phyloP scores from a whole-genome alignment of 1,140 invertebrate species.

The Hormaphis cornu region DNA sequence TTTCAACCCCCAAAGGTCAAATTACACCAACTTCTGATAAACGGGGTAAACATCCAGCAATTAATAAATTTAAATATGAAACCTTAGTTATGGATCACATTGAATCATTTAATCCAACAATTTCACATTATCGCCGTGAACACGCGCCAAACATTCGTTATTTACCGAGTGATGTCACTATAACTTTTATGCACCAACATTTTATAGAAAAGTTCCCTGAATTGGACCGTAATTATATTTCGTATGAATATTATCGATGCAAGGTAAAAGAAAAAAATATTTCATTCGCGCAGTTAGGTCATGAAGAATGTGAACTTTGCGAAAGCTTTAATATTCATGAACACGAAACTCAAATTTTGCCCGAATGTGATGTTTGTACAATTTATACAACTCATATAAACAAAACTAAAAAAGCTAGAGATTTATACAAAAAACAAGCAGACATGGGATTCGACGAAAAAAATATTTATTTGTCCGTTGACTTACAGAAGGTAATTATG shows the following conservation, averaged over 20 bases:
- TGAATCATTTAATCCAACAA: background rate
- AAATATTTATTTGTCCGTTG: background rate
- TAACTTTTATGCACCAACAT: background rate
- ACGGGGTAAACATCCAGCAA: background rate
- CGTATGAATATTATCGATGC: background rate
- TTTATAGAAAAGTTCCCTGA: background rate
- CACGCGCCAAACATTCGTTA: background rate
- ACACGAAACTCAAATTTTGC: background rate
- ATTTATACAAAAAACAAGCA: too few relatives aligned
- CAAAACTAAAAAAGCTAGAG: too few relatives aligned
- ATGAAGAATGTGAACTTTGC: background rate
- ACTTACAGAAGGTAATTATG: constrained; percentile 36
- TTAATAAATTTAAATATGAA: background rate
- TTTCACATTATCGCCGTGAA: background rate
- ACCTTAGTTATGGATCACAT: background rate
- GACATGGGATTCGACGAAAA: too few relatives aligned
- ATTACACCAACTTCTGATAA: background rate
- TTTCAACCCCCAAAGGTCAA: too few relatives aligned
- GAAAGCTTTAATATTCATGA: background rate
- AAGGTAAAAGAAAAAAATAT: background rate
- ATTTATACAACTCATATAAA: background rate
- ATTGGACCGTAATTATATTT: too few relatives aligned
- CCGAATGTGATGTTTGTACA: background rate
- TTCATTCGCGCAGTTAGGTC: background rate
- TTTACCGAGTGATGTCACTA: background rate